Percentiles rank a stretch among this genome's conserved stretches.
phyloP scores from a whole-genome alignment of 2,113 vertebrate genomes.

The Acrocephalus arundinaceus region DNA sequence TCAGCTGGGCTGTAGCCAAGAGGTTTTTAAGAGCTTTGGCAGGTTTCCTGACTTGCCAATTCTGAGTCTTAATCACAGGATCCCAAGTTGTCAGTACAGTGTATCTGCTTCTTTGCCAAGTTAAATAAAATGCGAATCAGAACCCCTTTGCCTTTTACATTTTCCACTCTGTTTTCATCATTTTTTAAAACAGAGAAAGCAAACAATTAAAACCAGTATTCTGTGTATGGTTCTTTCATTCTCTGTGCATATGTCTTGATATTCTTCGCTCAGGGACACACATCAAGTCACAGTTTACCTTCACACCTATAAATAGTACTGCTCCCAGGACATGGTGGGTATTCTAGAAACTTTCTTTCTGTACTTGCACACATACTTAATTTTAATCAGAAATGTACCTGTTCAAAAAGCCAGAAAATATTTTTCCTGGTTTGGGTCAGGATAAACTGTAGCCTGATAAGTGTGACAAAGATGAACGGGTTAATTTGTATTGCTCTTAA shows the following conservation, averaged over 20 bases:
- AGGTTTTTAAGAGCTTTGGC: conserved; percentile 16
- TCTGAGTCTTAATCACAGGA: neutral
- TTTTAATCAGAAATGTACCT: neutral
- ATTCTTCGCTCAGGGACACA: neutral
- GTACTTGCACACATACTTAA: neutral
- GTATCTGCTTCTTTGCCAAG: neutral
- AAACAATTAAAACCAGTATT: neutral
- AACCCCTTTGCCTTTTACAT: neutral
- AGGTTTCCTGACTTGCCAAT: neutral
- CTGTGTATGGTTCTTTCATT: neutral
- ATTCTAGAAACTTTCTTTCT: neutral
- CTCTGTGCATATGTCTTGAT: neutral
- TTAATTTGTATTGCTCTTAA: neutral
- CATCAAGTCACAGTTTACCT: neutral
- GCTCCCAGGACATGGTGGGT: neutral
- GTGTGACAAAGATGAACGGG: neutral
- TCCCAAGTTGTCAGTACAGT: neutral
- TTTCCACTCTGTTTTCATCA: neutral
- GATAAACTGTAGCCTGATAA: neutral
- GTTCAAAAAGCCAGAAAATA: neutral
- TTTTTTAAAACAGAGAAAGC: neutral
- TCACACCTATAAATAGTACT: neutral
- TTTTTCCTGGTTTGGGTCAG: neutral
- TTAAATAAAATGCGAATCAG: conserved; percentile 2
- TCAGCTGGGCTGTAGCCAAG: neutral